These are phyloP conservation scores for Caranx melampygus DNA, from an alignment of 2,113 vertebrate genomes.

Conservation along the genomic window DNA sequence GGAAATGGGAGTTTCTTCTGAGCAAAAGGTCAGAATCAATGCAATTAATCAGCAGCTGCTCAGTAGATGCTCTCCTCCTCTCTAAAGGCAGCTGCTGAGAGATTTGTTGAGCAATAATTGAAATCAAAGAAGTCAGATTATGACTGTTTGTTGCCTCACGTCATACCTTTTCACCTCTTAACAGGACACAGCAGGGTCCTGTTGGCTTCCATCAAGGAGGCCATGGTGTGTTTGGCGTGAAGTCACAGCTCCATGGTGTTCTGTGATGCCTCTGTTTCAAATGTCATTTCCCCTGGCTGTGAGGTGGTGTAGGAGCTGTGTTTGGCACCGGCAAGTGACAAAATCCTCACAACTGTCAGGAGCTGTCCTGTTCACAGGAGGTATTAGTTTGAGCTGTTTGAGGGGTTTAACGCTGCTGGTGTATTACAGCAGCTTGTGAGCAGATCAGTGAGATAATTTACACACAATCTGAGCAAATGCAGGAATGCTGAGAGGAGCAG, in stretches of 20 bases:
- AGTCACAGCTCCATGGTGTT: constrained; percentile 20
- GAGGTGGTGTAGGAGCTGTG: background rate
- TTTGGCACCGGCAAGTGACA: constrained; percentile 32
- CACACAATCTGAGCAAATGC: background rate
- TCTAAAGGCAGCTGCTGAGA: constrained; percentile 7
- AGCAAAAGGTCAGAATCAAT: background rate
- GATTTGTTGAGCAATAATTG: constrained; percentile 8
- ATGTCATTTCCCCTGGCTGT: constrained; percentile 21
- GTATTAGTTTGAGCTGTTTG: background rate
- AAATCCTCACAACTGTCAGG: constrained; percentile 36
- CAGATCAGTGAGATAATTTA: background rate
- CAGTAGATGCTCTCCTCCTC: constrained; percentile 20
- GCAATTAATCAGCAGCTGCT: constrained; percentile 37
- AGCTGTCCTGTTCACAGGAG: constrained; percentile 29
- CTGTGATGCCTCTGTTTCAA: constrained; percentile 36
- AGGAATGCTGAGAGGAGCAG: background rate
- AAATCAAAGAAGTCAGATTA: constrained; percentile 35
- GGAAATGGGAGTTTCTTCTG: background rate
- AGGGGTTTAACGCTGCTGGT: background rate
- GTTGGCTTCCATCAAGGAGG: background rate
- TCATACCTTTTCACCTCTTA: constrained; percentile 47
- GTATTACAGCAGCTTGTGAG: background rate
- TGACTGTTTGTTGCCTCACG: constrained; percentile 46
- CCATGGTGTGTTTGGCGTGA: constrained; percentile 5
- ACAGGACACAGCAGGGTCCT: constrained; percentile 44